A percentile compares a stretch with the other conserved stretches of the same genome.
phyloP scores from a whole-genome alignment of 2,113 vertebrate species.

The Misgurnus mizolepis region DNA sequence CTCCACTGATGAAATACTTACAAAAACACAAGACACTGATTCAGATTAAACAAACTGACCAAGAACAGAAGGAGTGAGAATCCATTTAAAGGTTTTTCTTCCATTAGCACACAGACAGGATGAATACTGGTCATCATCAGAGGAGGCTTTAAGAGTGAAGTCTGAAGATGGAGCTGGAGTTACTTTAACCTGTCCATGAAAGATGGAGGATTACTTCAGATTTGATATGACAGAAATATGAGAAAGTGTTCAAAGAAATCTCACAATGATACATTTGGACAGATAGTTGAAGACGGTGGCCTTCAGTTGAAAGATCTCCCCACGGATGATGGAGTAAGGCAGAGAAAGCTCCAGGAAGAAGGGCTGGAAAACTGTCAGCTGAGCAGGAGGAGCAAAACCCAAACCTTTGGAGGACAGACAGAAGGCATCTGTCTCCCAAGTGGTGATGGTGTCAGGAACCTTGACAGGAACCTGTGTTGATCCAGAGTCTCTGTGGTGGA shows the following conservation, averaged over 20 bases:
- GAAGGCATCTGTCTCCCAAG: constrained; percentile 85
- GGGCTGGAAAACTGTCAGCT: constrained; percentile 82
- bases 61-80: constrained; percentile 64
- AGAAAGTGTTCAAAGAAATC: background rate
- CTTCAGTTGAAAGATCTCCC: constrained; percentile 84
- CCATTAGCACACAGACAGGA: constrained; percentile 69
- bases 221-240: background rate
- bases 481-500: constrained; percentile 72
- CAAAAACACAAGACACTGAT: too few species aligned
- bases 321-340: constrained; percentile 85
- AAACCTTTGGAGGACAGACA: constrained; percentile 80
- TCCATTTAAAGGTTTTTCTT: constrained; percentile 73
- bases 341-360: constrained; percentile 86
- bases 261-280: constrained; percentile 80
- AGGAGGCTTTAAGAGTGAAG: constrained; percentile 68
- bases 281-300: constrained; percentile 85
- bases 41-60: constrained; percentile 61
- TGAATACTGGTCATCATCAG: constrained; percentile 64
- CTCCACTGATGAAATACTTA: too few species aligned
- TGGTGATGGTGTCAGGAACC: constrained; percentile 86
- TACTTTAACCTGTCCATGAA: constrained; percentile 69
- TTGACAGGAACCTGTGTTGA: constrained; percentile 66
- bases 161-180: constrained; percentile 65
- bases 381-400: constrained; percentile 77
- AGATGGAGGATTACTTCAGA: constrained; percentile 43